Conservation (phyloP, 2,113 vertebrate species). For the Hucho hucho region DNA sequence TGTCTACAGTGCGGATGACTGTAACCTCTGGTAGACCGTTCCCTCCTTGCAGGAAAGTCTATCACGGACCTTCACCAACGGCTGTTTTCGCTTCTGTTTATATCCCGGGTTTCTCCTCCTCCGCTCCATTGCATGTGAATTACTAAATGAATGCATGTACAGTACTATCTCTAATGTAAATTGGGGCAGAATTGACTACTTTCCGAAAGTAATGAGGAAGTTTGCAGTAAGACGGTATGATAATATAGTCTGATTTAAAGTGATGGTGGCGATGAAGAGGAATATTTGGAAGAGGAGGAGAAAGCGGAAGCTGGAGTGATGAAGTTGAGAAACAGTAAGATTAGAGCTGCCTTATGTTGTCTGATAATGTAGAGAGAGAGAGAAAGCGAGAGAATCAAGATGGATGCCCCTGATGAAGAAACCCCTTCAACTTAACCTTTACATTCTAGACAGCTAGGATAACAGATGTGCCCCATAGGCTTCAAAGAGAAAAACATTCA, state of each 20-base stretch:
- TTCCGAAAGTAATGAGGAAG: too few species aligned
- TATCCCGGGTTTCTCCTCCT: conserved; percentile 29
- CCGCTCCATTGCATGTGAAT: too few species aligned
- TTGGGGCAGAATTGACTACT: too few species aligned
- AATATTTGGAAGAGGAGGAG: too few species aligned
- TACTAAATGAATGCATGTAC: neutral
- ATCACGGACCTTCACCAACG: neutral
- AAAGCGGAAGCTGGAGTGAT: too few species aligned
- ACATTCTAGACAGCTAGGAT: neutral
- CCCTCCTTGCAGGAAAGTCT: too few species aligned
- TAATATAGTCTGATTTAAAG: neutral
- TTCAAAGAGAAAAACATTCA: too few species aligned
- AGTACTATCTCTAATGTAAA: too few species aligned
- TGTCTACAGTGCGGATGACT: neutral
- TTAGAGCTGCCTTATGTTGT: neutral
- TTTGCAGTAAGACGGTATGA: neutral
- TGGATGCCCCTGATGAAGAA: neutral
- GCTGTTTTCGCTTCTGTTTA: conserved; percentile 7
- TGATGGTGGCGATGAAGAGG: too few species aligned
- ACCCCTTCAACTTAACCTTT: neutral
- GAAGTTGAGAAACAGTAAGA: too few species aligned
- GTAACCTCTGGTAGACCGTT: too few species aligned
- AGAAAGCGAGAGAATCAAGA: neutral
- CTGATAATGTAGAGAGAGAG: neutral
- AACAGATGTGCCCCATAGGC: neutral